Base-by-base conservation (phyloP, 2,888 invertebrate species). In the Plemyria rubiginata region DNA sequence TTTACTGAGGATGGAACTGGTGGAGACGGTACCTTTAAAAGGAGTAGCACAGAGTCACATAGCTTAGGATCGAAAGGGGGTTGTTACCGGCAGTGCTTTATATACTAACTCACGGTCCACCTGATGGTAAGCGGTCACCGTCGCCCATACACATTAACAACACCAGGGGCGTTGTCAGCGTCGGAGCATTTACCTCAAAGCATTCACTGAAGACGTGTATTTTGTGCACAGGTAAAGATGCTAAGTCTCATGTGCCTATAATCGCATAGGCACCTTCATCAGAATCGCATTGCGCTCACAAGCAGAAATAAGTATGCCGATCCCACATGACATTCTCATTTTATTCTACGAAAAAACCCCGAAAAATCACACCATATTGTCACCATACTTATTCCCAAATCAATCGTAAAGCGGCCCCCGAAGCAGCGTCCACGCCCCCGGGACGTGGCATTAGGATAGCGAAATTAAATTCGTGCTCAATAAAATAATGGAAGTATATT, bases 401-500 rank as follows among this genome's bases (percentile, higher is more conserved):
- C 84, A 81, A 77, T 83, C 81, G 82, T 87, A 84, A 82, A 62
- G 50, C 32, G 12, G 29, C 51, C 68, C 60, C 60, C 55, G 53
- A 61, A 64, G 55, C 43, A 58, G 57, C 65, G 3, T 53, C 62
- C 69, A 69, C 68, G 68, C 70, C 71, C 70, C 0, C 2, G 82
- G 76, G 85, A 80, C 76, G 12, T 76, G 80, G 77, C 84, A 86
- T 86, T 84, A 84, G 79, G 72, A 66, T 65, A 72, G 70, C 71
- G 71, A 79, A 88, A 87, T 88, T 87, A 86, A 88, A 87, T 88
- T 87, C 81, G 58, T 60, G 62, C 65, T 81, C 87, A 86, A 86
- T 87, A 87, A 86, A 86, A 88, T 87, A 87, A 87, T 85, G 82
- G 82, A 67, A 76, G 72, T 74, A 79, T 76, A 84, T 86, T 84